phyloP scores from a whole-genome alignment of 2,888 invertebrate genomes.

The Saturnia pavonia region DNA sequence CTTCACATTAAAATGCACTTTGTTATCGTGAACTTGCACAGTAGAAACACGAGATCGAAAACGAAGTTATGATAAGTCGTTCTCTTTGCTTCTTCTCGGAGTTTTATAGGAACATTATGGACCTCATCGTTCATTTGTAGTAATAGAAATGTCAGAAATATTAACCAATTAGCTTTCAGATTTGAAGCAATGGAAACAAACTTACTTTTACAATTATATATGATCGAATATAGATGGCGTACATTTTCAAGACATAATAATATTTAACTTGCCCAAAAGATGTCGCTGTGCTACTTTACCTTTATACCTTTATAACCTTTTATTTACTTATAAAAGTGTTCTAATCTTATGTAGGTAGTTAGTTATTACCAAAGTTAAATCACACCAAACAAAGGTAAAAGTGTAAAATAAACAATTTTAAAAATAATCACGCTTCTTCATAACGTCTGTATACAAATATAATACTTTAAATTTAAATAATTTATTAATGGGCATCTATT shows the following conservation, averaged over 20 bases:
- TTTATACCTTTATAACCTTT: neutral
- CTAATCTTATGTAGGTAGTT: neutral
- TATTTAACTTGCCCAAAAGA: neutral
- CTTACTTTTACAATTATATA: neutral
- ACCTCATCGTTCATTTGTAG: constrained; percentile 11
- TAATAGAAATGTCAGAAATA: neutral
- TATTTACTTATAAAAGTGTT: no score
- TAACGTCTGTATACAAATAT: neutral
- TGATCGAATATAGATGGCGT: constrained; percentile 17
- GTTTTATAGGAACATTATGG: neutral
- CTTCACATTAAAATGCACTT: constrained; percentile 71
- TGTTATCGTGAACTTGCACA: constrained; percentile 74
- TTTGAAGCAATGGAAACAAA: constrained; percentile 11
- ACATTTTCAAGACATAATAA: neutral
- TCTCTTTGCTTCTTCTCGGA: constrained; percentile 15
- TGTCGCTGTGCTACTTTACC: neutral
- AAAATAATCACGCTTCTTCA: no score
- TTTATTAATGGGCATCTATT: neutral
- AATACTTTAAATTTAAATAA: neutral
- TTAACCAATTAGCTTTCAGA: constrained; percentile 16
- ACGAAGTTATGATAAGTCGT: constrained; percentile 33
- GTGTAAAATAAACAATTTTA: no score
- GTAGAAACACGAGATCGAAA: constrained; percentile 56
- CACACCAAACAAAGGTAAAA: neutral
- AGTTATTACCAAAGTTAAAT: neutral